These are phyloP conservation scores for Anguilla pacifica DNA, from an alignment of 2,797 vertebrate genomes.

Conservation along the genomic window DNA sequence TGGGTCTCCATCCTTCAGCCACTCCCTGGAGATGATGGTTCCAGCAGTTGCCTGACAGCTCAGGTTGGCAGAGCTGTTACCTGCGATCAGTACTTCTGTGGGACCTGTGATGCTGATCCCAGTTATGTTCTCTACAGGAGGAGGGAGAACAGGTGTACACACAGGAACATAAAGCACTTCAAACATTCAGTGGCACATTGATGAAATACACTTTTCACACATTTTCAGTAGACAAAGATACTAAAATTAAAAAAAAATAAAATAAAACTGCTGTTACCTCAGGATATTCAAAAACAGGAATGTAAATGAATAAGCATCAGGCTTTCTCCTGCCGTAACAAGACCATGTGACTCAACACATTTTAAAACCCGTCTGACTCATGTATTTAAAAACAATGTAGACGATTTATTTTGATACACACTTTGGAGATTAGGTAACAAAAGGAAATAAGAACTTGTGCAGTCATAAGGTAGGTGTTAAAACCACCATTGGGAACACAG, in stretches of 20 bases:
- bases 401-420: too few relatives aligned
- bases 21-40: constrained; percentile 51
- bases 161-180: neutral
- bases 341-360: too few relatives aligned
- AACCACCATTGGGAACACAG: too few relatives aligned
- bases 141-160: neutral
- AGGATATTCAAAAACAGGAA: neutral
- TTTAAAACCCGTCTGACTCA: neutral
- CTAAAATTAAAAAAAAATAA: too few relatives aligned
- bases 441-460: too few relatives aligned
- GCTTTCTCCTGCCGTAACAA: too few relatives aligned
- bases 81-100: constrained; percentile 53
- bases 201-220: neutral
- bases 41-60: constrained; percentile 56
- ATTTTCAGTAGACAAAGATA: neutral
- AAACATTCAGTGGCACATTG: neutral
- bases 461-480: too few relatives aligned
- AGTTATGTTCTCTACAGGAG: constrained; percentile 47
- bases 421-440: too few relatives aligned
- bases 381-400: neutral
- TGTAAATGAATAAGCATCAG: neutral
- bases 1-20: constrained; percentile 54
- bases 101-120: constrained; percentile 55
- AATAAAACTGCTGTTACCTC: neutral
- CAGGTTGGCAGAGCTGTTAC: constrained; percentile 58